Base-by-base conservation (phyloP, 2,888 invertebrate species). In the Agonum fuliginosum region DNA sequence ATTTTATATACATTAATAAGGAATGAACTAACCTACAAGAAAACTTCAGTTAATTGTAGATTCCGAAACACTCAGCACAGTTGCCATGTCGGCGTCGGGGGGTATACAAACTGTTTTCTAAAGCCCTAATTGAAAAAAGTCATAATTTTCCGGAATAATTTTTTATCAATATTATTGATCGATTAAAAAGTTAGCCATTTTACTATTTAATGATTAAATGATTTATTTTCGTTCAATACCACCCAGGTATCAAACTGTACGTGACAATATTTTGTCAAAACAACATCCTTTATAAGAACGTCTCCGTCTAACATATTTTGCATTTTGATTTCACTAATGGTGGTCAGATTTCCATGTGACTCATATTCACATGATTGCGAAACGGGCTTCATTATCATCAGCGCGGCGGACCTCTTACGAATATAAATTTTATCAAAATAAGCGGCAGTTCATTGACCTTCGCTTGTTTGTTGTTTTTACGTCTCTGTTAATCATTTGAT, bases 391-490 rank as follows among this genome's bases (percentile, higher is more conserved):
- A 70, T 70, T 70, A 70, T 70, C 70, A 27, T 48, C 30, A 48
- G 22, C 8, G 27, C 17, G 17, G 19, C 41, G 70, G 19, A 70
- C 24, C 34, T 73, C 58, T 73, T 37, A 73, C 73, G 58, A 58
- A 58, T 58, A 73, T 34, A 34, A 54, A 73, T 37, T 27, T 73
- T 73, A 73, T 73, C 73, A 73, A 73, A 72, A 73, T 73, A 73
- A n/a, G 14, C 34, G 37, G 24, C 54, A 73, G 73, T 30, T 62
- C 58, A 30, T 30, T 17, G 58, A 62, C 27, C 58, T 62, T 34
- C 30, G 24, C 8, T 46, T 62, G 30, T 62, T 62, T 62, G 58
- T 62, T 54, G 54, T 54, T 54, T 30, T 62, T 30, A 17, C 6
- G 48, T 17, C 20, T 48, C 19, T 20, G 12, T 20, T 20, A 46